Percentiles rank a stretch among this genome's conserved stretches.
Evolutionary conservation across 2,888 invertebrate species (phyloP).

Genomic region (Thymelicus lineola): DNA sequence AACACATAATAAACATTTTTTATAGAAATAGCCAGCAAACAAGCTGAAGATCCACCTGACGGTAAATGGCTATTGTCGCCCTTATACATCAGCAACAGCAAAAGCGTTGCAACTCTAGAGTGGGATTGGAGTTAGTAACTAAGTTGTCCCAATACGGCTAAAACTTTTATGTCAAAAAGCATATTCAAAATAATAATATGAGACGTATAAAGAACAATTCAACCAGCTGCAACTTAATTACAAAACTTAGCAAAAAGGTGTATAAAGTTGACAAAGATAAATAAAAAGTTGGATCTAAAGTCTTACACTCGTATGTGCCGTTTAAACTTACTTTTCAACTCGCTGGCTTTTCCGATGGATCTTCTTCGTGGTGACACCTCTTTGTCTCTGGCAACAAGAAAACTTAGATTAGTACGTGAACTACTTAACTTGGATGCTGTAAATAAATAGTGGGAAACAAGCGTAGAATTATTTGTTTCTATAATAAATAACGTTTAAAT

Average conservation of each 20-base stretch:
- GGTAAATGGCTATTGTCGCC: no score
- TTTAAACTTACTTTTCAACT: slow-evolving; percentile 79
- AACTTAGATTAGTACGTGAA: slow-evolving; percentile 80
- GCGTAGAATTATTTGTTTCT: no score
- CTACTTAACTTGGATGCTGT: slow-evolving; percentile 19
- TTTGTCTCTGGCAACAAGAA: slow-evolving; percentile 86
- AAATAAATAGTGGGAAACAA: slow-evolving; percentile 22
- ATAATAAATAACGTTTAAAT: no score
- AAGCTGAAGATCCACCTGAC: no score
- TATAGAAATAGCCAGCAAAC: no score
- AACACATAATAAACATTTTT: no score
- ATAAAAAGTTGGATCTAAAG: slow-evolving; percentile 28
- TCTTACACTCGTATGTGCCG: slow-evolving; percentile 29
- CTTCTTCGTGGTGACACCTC: slow-evolving; percentile 86
- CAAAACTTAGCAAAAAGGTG: neutral
- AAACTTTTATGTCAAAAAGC: no score
- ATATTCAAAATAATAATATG: neutral
- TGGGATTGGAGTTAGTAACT: no score
- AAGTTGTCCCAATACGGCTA: no score
- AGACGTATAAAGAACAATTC: neutral
- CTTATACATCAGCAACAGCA: no score
- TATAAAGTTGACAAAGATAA: slow-evolving; percentile 28
- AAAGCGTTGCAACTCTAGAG: no score
- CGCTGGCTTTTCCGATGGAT: slow-evolving; percentile 78
- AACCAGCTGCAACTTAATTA: neutral